phyloP scores from a whole-genome alignment of 2,888 invertebrate species.

The Steinernema scapterisci region DNA sequence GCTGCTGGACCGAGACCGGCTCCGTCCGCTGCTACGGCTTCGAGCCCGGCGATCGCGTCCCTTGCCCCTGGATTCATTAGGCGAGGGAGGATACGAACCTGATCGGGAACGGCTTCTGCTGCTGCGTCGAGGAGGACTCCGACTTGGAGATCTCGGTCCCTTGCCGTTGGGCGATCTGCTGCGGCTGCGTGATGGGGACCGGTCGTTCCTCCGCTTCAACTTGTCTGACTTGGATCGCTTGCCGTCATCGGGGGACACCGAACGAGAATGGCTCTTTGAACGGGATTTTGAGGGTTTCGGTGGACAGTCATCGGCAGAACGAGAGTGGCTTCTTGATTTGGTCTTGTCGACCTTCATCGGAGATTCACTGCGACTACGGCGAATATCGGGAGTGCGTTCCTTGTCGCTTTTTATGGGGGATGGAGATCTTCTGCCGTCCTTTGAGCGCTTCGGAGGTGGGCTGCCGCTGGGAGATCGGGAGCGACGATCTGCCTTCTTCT shows the following conservation, averaged over 20 bases:
- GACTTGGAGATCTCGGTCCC: conserved; percentile 3
- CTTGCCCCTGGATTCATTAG: background rate
- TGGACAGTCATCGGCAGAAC: background rate
- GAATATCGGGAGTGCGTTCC: conserved; percentile 37
- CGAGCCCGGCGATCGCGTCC: conserved; percentile 6
- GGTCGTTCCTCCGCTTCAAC: background rate
- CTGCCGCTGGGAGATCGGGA: conserved; percentile 37
- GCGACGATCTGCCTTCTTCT: background rate
- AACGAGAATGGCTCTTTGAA: background rate
- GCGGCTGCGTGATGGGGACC: background rate
- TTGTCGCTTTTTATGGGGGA: background rate
- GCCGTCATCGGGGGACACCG: background rate
- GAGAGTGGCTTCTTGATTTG: background rate
- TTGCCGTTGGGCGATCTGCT: background rate
- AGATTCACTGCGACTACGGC: conserved; percentile 44
- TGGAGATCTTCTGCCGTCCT: conserved; percentile 16
- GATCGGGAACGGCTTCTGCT: background rate
- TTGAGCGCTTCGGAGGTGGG: conserved; percentile 34
- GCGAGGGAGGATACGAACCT: background rate
- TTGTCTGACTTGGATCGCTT: conserved; percentile 1
- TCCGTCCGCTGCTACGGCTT: background rate
- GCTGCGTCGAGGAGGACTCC: background rate
- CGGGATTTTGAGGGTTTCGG: background rate
- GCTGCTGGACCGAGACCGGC: conserved; percentile 16
- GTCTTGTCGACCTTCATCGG: conserved; percentile 5